Conservation (phyloP, 1,140 invertebrate genomes). For the Trissolcus basalis region DNA sequence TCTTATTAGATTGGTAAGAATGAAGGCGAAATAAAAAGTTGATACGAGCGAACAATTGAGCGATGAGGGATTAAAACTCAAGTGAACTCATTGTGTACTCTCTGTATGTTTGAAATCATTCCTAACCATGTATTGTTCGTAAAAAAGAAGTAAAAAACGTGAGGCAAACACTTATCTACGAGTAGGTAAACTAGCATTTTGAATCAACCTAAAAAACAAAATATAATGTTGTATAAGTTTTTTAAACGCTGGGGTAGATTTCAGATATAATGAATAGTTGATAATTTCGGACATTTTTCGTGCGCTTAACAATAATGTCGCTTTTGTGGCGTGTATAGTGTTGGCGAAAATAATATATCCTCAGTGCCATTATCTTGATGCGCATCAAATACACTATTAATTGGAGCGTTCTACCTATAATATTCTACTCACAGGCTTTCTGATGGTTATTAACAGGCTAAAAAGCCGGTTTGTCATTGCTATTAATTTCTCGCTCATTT, state of each 20-base stretch:
- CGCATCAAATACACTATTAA: slow-evolving; percentile 35
- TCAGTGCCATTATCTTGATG: slow-evolving; percentile 38
- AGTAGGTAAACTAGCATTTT: too few species aligned
- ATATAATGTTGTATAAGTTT: too few species aligned
- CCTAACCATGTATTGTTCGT: slow-evolving; percentile 22
- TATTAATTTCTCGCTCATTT: too few species aligned
- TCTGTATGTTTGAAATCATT: slow-evolving; percentile 29
- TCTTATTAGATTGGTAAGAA: slow-evolving; percentile 11
- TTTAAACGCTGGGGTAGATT: too few species aligned
- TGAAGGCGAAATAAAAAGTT: slow-evolving; percentile 15
- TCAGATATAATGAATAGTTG: not conserved
- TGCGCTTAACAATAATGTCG: slow-evolving; percentile 11
- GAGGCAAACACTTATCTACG: slow-evolving; percentile 24
- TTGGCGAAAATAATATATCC: slow-evolving; percentile 34
- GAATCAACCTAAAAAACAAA: too few species aligned
- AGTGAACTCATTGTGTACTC: slow-evolving; percentile 31
- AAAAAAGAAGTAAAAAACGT: slow-evolving; percentile 19
- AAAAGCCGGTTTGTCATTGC: too few species aligned
- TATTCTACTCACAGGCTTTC: slow-evolving; percentile 8
- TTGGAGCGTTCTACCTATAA: slow-evolving; percentile 19
- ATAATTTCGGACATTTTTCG: slow-evolving; percentile 43
- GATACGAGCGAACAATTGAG: slow-evolving; percentile 24
- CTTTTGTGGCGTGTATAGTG: slow-evolving; percentile 21
- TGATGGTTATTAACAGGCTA: too few species aligned
- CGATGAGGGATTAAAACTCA: slow-evolving; percentile 19